Evolutionary conservation across 2,113 vertebrate genomes (phyloP), one percentile per base, ranked within the genome.

Genomic region (Oreochromis niloticus): DNA sequence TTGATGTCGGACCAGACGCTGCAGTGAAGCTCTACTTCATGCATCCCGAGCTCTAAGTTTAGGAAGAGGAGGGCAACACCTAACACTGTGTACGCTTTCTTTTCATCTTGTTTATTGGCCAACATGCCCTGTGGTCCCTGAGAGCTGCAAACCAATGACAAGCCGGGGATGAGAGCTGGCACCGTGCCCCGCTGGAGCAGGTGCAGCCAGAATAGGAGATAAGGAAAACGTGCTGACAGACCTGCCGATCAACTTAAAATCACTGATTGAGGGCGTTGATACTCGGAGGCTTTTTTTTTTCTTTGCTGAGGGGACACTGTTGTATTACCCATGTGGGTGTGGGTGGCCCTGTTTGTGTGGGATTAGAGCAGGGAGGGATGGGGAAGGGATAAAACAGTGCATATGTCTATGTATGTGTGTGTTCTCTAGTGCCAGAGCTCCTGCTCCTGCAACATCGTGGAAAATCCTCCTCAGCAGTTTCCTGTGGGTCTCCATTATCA

Each of bases 401-500:
- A 8, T 87, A 86, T 73, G 22, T 73, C 41, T 75, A 46, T 46
- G 24, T 75, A 27, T 85, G 85, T 88, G 87, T 83, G 57, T 34
- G 68, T 27, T 14, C 36, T 75, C 32, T 73, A 81, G 88, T 91
- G 92, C 91, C 91, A 92, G 84, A 82, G 92, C 90, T 94, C 92
- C 93, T 93, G 92, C 27, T 27, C 27, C 27, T 91, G 91, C 91
- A 80, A 92, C 93, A 94, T 95, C 89, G 93, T 95, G 96, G 95
- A 96, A 96, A 95, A 95, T 94, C 89, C 94, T 93, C 91, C 93
- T 94, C 94, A 87, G 93, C 87, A 22, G 91, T 95, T 96, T 96
- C 95, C 95, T 95, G 94, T 94, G 92, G 90, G 88, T 95, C 93
- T 88, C 92, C 94, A 95, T 93, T 94, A 95, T 96, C 95, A 95